Percentiles rank a stretch among this genome's conserved stretches.
Evolutionary conservation across 2,113 vertebrate genomes (phyloP).

Genomic region (Thunnus thynnus): DNA sequence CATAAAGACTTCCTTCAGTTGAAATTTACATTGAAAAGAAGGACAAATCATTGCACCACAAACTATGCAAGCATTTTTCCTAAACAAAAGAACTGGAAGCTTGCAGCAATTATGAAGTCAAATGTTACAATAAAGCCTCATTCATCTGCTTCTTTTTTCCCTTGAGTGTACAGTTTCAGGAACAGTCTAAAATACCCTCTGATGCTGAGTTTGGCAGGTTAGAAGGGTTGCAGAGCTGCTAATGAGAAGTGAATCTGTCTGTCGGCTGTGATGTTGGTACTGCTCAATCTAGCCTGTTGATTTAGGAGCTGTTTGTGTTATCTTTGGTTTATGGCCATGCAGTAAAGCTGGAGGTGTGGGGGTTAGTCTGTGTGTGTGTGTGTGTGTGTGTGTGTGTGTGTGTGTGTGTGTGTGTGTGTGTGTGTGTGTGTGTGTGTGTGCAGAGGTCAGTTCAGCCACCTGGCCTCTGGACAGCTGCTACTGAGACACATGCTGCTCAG

Average conservation of each 20-base stretch:
- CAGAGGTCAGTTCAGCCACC: conserved; percentile 70
- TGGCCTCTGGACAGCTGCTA: conserved; percentile 78
- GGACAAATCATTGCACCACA: background rate
- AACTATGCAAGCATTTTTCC: background rate
- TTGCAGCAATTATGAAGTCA: conserved; percentile 7
- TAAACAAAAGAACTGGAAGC: conserved; percentile 10
- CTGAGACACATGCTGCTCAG: conserved; percentile 69
- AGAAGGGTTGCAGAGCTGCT: conserved; percentile 45
- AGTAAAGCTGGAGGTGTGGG: conserved; percentile 72
- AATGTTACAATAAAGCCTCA: background rate
- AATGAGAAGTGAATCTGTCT: conserved; percentile 70
- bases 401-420: conserved; percentile 42
- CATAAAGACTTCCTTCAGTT: background rate
- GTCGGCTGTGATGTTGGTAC: conserved; percentile 62
- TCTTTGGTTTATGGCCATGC: conserved; percentile 78
- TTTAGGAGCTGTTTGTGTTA: conserved; percentile 79
- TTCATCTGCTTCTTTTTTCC: background rate
- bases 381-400: conserved; percentile 49
- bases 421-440: conserved; percentile 15
- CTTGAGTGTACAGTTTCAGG: background rate
- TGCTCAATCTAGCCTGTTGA: conserved; percentile 73
- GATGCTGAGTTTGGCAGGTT: conserved; percentile 7
- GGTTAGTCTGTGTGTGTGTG: conserved; percentile 52
- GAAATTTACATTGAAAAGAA: background rate
- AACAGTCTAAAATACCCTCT: background rate